Evolutionary conservation across 2,797 vertebrate genomes (phyloP).

Genomic region (Chelidonichthys spinosus): DNA sequence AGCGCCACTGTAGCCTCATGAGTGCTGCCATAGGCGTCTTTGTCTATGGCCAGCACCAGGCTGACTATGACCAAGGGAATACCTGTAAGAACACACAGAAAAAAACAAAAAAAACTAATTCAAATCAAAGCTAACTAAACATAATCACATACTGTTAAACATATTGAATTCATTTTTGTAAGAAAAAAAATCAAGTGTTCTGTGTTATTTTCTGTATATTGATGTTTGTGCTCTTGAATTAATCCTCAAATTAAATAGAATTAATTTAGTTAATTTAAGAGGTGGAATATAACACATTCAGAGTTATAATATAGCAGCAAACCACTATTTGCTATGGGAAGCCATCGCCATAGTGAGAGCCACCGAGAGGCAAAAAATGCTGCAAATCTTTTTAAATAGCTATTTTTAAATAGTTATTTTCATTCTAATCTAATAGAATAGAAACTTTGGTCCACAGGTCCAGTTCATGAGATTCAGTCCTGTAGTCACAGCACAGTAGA

Average conservation of each 20-base stretch:
- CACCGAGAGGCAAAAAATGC: no score
- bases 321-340: no score
- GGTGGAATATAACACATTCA: no score
- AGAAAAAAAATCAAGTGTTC: background rate
- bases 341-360: no score
- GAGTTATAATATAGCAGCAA: no score
- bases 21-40: constrained; percentile 83
- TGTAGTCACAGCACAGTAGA: background rate
- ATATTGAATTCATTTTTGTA: background rate
- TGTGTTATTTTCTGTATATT: background rate
- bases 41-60: constrained; percentile 83
- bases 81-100: constrained; percentile 68
- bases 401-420: background rate
- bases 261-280: no score
- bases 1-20: background rate
- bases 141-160: background rate
- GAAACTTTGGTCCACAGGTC: background rate
- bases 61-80: constrained; percentile 83
- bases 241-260: background rate
- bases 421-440: background rate
- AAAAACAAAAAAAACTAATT: background rate
- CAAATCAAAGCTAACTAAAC: background rate
- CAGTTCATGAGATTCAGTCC: no score
- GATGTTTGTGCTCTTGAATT: background rate
- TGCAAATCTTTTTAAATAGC: no score